Percentiles rank a stretch among this genome's conserved stretches.
Conservation (phyloP, 2,888 invertebrate species). For the Polydrusus cervinus region DNA sequence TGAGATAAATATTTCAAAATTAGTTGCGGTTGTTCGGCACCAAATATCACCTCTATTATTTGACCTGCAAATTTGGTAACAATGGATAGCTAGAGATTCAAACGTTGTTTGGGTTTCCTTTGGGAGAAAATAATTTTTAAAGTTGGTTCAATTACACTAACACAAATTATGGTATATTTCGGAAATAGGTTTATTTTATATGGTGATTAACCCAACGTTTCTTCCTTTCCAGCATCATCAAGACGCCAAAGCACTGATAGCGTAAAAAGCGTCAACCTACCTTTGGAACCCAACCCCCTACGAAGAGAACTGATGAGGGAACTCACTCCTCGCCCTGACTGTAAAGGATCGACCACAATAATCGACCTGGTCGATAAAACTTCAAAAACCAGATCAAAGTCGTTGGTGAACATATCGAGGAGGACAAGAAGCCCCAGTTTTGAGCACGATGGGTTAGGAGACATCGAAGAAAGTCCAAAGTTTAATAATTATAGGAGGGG, state of each 20-base stretch:
- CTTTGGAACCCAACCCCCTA: slow-evolving; percentile 29
- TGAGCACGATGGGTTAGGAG: slow-evolving; percentile 63
- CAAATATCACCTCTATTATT: too few relatives aligned
- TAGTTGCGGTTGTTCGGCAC: too few relatives aligned
- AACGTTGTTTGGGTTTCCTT: too few relatives aligned
- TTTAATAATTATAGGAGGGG: slow-evolving; percentile 61
- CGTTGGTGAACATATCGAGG: slow-evolving; percentile 59
- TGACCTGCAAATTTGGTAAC: too few relatives aligned
- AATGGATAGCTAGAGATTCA: too few relatives aligned
- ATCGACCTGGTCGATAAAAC: slow-evolving; percentile 32
- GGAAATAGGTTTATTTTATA: too few relatives aligned
- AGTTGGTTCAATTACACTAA: too few relatives aligned
- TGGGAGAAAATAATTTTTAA: too few relatives aligned
- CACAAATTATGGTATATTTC: too few relatives aligned
- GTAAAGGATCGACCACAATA: slow-evolving; percentile 20
- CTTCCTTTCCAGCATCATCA: slow-evolving; percentile 50
- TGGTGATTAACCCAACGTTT: too few relatives aligned
- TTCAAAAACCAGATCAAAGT: slow-evolving; percentile 61
- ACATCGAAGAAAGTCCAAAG: slow-evolving; percentile 66
- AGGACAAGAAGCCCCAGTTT: slow-evolving; percentile 51
- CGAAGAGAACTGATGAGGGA: slow-evolving; percentile 30
- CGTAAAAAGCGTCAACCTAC: slow-evolving; percentile 47
- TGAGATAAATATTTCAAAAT: too few relatives aligned
- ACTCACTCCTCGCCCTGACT: slow-evolving; percentile 42
- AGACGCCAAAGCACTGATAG: slow-evolving; percentile 48